Conservation (phyloP, 2,888 invertebrate genomes). For the Rhamnusium bicolor region DNA sequence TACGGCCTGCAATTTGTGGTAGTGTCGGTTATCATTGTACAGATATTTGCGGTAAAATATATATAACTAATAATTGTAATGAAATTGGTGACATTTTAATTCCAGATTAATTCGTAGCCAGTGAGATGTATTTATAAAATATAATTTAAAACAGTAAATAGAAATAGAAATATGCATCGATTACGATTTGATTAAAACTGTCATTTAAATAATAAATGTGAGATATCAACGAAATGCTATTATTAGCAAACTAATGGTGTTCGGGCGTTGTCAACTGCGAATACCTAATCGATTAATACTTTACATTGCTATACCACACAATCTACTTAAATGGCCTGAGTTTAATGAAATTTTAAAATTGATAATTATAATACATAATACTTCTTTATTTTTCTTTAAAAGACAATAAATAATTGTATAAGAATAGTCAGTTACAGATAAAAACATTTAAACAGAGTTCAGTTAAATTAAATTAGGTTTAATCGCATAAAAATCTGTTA, state of each 20-base stretch:
- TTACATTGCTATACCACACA: too few species aligned
- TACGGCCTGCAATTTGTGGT: slow-evolving; percentile 33
- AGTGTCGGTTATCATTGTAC: slow-evolving; percentile 19
- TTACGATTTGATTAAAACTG: neutral
- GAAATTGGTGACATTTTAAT: slow-evolving; percentile 17
- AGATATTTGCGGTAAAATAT: slow-evolving; percentile 28
- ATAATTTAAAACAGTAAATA: slow-evolving; percentile 1
- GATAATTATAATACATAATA: too few species aligned
- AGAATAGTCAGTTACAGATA: too few species aligned
- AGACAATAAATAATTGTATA: too few species aligned
- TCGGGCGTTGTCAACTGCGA: too few species aligned
- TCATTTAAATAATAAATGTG: neutral
- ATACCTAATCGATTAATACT: too few species aligned
- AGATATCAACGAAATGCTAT: neutral
- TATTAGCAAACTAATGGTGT: neutral
- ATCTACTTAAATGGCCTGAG: too few species aligned
- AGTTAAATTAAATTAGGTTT: too few species aligned
- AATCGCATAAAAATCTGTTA: too few species aligned
- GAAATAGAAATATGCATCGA: neutral
- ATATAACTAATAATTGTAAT: slow-evolving; percentile 21
- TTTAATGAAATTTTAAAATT: too few species aligned
- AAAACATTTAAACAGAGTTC: too few species aligned
- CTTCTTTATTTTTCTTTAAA: too few species aligned
- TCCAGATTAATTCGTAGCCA: neutral
- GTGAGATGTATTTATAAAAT: neutral